Evolutionary conservation across 2,888 invertebrate genomes (phyloP), one percentile per base, ranked within the genome.

Genomic region (Brenthis daphne): DNA sequence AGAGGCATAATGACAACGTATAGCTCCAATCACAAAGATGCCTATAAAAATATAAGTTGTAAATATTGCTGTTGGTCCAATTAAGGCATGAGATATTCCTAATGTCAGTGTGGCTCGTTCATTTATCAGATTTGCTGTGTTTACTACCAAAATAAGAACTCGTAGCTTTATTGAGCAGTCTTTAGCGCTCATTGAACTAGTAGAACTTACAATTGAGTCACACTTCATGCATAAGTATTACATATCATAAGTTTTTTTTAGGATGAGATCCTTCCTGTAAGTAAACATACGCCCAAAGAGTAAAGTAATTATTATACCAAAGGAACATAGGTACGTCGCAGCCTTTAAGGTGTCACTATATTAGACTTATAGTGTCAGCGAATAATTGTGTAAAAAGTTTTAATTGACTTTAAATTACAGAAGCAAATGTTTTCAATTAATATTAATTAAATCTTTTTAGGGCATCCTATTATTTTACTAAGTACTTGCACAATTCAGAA

Each of bases 91-190:
- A 0, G 80, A 68, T n/a, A 83, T 76, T 6, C 82, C 82, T 13
- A 82, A 69, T 0, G 80, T 79, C 4, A 75, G 76, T 2, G 88
- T 86, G 16, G 84, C 73, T 65, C 86, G 79, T 74, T 88, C 89
- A 65, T 88, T 89, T 60, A 90, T 89, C 0, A 89, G 70, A 67
- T 87, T 76, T 5, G 85, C 86, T 6, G 89, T 88, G 53, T 82
- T 88, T 11, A 87, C 75, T 11, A 90, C 85, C 33, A 90, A 76
- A 6, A 79, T 76, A 24, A 89, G 76, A 66, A 88, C 75, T 72
- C 84, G 77, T 48, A 90, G 76, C 70, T 83, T 87, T 55, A 80
- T 66, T 43, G 85, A 82, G 72, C 83, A 85, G 37, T 68, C 67
- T 64, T 78, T 77, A 54, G 72, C 64, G 77, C 79, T 82, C 89